Evolutionary conservation across 2,888 invertebrate species (phyloP), one percentile per base, ranked within the genome.

Genomic region (Archips xylosteana): DNA sequence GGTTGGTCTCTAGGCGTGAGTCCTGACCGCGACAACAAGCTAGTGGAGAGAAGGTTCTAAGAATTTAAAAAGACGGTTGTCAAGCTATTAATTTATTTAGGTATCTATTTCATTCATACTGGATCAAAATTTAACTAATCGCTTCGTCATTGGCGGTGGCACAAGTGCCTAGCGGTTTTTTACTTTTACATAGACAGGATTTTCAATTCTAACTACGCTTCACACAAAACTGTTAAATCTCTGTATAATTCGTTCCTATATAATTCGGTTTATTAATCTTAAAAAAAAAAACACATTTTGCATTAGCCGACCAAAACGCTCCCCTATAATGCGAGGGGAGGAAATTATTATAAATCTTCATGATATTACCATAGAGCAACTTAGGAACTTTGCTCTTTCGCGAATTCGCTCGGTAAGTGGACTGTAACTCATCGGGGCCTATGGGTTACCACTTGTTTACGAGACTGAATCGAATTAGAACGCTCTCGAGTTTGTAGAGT

Each of bases 311-410:
- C 86, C 88, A 89, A 91, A 91, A 90, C 90, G 86, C 83, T 84
- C 87, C 86, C 86, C 87, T 85, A 87, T 90, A 89, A 89, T 85
- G 86, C 81, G 84, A 81, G 84, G 82, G 86, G 85, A 84, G 80
- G 86, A 88, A 92, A 92, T 93, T 91, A 94, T 92, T 94, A 92
- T 94, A 94, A 93, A 94, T 94, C 94, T 92, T 90, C 90, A 91
- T 90, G 87, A 89, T 91, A 94, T 94, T 92, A 90, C 91, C 92
- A 93, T 94, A 89, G 89, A 90, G 87, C 86, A 89, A 92, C 86
- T 92, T 89, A 86, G 87, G 87, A 92, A 92, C 91, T 93, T 93
- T 89, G 90, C 92, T 91, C 91, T 91, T 86, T 84, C 84, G 83
- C 85, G 87, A 87, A 89, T 89, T 90, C 88, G 84, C 88, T 86